Percentiles rank a stretch among this genome's conserved stretches.
Conservation (phyloP, 30 jellyfish, hydroid and myxozoan species). For the Clytia hemisphaerica region DNA sequence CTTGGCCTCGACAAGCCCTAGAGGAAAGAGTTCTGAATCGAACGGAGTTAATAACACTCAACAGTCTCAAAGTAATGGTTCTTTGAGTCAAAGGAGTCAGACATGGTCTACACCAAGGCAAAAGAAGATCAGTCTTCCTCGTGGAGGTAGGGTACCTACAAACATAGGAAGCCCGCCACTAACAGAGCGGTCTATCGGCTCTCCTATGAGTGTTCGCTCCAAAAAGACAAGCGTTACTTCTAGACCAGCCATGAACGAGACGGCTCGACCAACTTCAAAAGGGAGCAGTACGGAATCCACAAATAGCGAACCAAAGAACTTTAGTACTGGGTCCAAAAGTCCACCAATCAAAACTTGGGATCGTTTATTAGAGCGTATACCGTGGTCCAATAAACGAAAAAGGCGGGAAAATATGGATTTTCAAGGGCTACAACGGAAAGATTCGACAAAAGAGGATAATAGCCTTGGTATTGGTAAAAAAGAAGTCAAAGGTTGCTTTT, state of each 20-base stretch:
- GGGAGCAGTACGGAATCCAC: too few relatives aligned
- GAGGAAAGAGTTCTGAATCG: too few relatives aligned
- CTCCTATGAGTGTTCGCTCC: too few relatives aligned
- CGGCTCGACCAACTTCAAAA: too few relatives aligned
- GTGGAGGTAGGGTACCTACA: constrained; percentile 10
- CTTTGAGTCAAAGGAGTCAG: too few relatives aligned
- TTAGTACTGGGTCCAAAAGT: neutral
- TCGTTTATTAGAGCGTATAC: neutral
- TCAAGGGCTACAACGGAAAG: constrained; percentile 29
- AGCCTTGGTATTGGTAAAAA: constrained; percentile 65
- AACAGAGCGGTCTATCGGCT: neutral
- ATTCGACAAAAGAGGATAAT: constrained; percentile 40
- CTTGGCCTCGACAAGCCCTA: too few relatives aligned
- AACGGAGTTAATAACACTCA: too few relatives aligned
- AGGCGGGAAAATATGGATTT: too few relatives aligned
- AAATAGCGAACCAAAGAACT: neutral
- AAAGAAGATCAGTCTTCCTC: constrained; percentile 14
- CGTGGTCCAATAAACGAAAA: neutral
- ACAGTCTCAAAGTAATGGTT: too few relatives aligned
- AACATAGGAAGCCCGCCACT: constrained; percentile 14
- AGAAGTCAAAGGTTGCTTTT: constrained; percentile 55
- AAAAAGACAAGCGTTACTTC: too few relatives aligned
- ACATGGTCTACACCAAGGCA: too few relatives aligned
- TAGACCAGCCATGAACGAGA: too few relatives aligned
- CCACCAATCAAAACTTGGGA: constrained; percentile 1